A percentile compares a stretch with the other conserved stretches of the same genome.
Evolutionary conservation across 2,113 vertebrate genomes (phyloP).

Genomic region (Pholis gunnellus): DNA sequence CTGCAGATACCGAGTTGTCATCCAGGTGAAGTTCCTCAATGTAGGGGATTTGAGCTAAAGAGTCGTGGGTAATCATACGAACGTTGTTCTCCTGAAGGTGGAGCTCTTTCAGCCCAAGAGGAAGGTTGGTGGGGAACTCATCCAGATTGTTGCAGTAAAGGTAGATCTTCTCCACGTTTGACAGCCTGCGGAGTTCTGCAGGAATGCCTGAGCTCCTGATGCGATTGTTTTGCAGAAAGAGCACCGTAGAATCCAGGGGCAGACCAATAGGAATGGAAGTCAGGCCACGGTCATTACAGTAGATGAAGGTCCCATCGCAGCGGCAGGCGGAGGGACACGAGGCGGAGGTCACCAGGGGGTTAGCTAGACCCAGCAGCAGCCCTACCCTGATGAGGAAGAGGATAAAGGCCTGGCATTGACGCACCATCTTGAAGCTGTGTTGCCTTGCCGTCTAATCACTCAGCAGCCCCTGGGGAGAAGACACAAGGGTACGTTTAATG

Average conservation of each 20-base stretch:
- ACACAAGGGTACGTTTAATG: slow-evolving; percentile 77
- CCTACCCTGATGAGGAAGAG: slow-evolving; percentile 93
- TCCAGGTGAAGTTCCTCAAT: slow-evolving; percentile 99
- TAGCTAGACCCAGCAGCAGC: slow-evolving; percentile 92
- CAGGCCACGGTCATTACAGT: slow-evolving; percentile 98
- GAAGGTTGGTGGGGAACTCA: slow-evolving; percentile 98
- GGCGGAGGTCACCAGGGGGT: slow-evolving; percentile 88
- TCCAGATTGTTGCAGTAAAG: slow-evolving; percentile 98
- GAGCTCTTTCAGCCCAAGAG: slow-evolving; percentile 95
- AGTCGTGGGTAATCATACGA: slow-evolving; percentile 95
- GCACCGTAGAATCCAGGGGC: slow-evolving; percentile 95
- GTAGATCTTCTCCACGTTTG: slow-evolving; percentile 96
- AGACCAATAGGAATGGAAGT: slow-evolving; percentile 97
- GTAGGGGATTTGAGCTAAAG: slow-evolving; percentile 95
- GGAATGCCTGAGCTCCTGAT: slow-evolving; percentile 99
- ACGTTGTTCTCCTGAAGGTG: slow-evolving; percentile 99
- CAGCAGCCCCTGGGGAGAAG: slow-evolving; percentile 86
- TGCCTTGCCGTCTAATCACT: slow-evolving; percentile 81
- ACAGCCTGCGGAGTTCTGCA: slow-evolving; percentile 91
- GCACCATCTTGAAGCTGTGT: slow-evolving; percentile 92
- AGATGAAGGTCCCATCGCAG: slow-evolving; percentile 97
- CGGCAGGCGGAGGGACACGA: slow-evolving; percentile 95
- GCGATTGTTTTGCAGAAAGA: slow-evolving; percentile 99
- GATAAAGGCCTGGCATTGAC: slow-evolving; percentile 91
- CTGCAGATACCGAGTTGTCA: slow-evolving; percentile 97